phyloP scores from a whole-genome alignment of 2,888 invertebrate genomes.

The Drosophila siamana region DNA sequence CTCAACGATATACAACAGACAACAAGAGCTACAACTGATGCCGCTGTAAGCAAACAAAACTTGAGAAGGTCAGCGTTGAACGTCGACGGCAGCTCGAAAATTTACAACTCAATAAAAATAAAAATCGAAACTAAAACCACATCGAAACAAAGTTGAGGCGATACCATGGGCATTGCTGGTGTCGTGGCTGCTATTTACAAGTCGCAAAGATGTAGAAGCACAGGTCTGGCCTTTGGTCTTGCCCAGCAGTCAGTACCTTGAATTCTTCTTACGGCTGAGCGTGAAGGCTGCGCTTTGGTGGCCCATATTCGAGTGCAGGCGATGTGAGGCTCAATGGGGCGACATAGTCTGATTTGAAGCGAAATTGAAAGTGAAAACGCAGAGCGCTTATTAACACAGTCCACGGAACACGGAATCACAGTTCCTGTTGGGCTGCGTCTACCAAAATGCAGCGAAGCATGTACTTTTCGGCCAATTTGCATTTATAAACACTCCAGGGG shows the following conservation, averaged over 20 bases:
- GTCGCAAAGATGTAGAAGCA: no score
- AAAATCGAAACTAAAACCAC: constrained; percentile 15
- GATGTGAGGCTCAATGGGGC: constrained; percentile 39
- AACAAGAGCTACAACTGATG: constrained; percentile 38
- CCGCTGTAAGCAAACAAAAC: constrained; percentile 49
- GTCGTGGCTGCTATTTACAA: constrained; percentile 31
- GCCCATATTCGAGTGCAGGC: constrained; percentile 18
- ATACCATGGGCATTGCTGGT: constrained; percentile 24
- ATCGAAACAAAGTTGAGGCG: constrained; percentile 33
- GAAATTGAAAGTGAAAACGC: constrained; percentile 47
- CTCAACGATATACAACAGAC: constrained; percentile 43
- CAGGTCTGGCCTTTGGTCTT: no score
- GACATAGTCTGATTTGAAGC: background rate
- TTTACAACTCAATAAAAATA: constrained; percentile 64
- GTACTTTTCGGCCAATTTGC: constrained; percentile 80
- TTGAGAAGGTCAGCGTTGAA: constrained; percentile 74
- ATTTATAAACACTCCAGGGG: constrained; percentile 74
- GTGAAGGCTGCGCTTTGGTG: constrained; percentile 56
- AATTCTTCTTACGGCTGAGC: constrained; percentile 32
- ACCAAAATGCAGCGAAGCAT: constrained; percentile 61
- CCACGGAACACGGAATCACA: background rate
- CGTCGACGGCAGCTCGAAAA: constrained; percentile 54
- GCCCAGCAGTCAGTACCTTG: constrained; percentile 6
- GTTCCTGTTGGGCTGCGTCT: constrained; percentile 18
- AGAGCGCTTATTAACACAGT: constrained; percentile 36